Base-by-base conservation (phyloP, 2,888 invertebrate genomes). In the Drosophila multiciliata region DNA sequence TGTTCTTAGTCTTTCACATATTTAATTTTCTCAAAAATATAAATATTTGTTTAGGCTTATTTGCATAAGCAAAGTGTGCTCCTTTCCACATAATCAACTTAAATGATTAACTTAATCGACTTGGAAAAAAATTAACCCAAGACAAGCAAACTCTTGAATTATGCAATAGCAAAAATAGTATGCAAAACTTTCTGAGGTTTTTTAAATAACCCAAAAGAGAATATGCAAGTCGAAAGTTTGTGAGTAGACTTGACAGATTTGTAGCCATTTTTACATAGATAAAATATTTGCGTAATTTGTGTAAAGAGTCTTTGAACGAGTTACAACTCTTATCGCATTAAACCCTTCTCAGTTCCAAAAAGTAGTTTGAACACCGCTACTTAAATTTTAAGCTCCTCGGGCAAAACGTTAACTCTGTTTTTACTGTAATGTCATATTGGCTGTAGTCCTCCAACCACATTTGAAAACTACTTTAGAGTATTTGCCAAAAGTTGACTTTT, bases 401-500 rank as follows among this genome's bases (percentile, higher is more conserved):
- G n/a, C 20, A 29, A 32, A 52, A 57, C 23, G 15, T 53, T 38
- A 32, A 29, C 23, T 55, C 26, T 3, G n/a, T 20, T 65, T 26
- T 66, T 20, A 38, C n/a, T 35, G 15, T 12, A 17, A 32, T 36
- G 33, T 67, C 29, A 38, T n/a, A 17, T 35, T 35, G 40, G 29
- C 45, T 29, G 42, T 42, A 67, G 35, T 33, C 32, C 35, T 20
- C 35, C 20, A 29, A 58, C 50, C 62, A 42, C 58, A 59, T 26
- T 29, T n/a, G 12, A 15, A 7, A 69, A 57, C 38, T 45, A 35
- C 35, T 66, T 59, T 11, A 20, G 5, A 36, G 42, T 60, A 15
- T 36, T 65, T 49, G 32, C 40, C 7, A 55, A 55, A 53, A 53
- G 62, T 52, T 55, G 33, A 17, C 54, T 54, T 71, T 62, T 32